Evolutionary conservation across 2,797 vertebrate genomes (phyloP), one percentile per base, ranked within the genome.

Genomic region (Rhinogobio ventralis): DNA sequence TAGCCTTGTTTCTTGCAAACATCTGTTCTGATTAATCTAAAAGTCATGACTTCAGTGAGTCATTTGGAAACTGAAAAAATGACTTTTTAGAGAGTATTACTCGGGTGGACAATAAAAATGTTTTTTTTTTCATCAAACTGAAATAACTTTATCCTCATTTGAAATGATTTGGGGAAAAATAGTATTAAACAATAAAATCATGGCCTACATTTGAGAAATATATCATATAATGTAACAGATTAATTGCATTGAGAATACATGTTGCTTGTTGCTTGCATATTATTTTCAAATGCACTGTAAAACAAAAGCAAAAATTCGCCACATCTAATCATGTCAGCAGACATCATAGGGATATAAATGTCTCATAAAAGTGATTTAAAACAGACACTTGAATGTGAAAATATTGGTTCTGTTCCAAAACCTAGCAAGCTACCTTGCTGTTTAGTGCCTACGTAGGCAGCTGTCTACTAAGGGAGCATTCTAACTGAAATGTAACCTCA

Each of bases 321-420:
- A 39, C 39, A 39, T 39, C 33, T 36, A 36, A 36, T 36, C 33
- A 36, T 36, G 4, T 36, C 33, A 36, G 33, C 23, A 25, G 23
- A 33, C 23, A 45, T 45, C n/a, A n/a, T 1, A 45, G 55, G 45
- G 23, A 77, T 3, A 19, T 62, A 36, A 25, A n/a, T 15, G 53
- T 60, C 23, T 60, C 53, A 77, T 77, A 60, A 77, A 77, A 78
- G 23, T 60, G 36, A 62, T 25, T 20, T 20, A 62, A 78, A 60
- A 42, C 36, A 28, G n/a, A 42, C 55, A 78, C 75, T 62, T 39
- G 7, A 39, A 39, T 39, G 4, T 39, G 39, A 39, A 39, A 39
- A 42, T 60, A 13, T 42, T 60, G 55, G 23, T 10, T 60, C n/a
- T 62, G 14, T 7, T 78, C 10, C n/a, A 19, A 46, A 78, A 14